phyloP scores from a whole-genome alignment of 2,888 invertebrate species.

The Hyppa rectilinea region DNA sequence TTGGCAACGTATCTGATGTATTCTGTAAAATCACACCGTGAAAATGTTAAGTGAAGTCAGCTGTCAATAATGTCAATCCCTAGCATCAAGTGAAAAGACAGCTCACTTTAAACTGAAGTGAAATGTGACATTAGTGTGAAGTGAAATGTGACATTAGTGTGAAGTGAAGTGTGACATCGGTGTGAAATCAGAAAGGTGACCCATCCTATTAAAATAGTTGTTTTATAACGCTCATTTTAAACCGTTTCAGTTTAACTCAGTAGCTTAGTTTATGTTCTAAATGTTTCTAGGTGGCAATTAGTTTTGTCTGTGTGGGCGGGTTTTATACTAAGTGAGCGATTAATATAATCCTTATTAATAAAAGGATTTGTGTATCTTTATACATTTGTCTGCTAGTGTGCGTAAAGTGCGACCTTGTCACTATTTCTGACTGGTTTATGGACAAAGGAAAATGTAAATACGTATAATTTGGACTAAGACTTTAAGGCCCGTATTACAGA shows the following conservation, averaged over 20 bases:
- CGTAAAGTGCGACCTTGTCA: too few relatives aligned
- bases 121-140: too few relatives aligned
- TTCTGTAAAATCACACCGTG: background rate
- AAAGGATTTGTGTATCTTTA: background rate
- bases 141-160: too few relatives aligned
- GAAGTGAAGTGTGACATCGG: too few relatives aligned
- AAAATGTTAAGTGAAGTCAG: background rate
- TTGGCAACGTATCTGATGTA: background rate
- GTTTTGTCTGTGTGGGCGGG: background rate
- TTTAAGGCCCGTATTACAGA: too few relatives aligned
- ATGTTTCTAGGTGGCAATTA: background rate
- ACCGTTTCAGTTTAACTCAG: background rate
- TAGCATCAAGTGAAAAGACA: background rate
- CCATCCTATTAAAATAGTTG: background rate
- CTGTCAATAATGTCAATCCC: too few relatives aligned
- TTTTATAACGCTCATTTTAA: background rate
- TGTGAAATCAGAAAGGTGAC: too few relatives aligned
- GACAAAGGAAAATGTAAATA: too few relatives aligned
- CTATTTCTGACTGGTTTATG: too few relatives aligned
- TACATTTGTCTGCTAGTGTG: background rate
- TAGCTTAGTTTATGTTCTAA: slow-evolving; percentile 3
- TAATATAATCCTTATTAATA: background rate
- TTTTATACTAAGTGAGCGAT: slow-evolving; percentile 6
- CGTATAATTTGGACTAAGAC: too few relatives aligned
- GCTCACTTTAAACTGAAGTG: too few relatives aligned